phyloP scores from a whole-genome alignment of 2,113 vertebrate species.

The Gnathonemus echidnorhynchus region DNA sequence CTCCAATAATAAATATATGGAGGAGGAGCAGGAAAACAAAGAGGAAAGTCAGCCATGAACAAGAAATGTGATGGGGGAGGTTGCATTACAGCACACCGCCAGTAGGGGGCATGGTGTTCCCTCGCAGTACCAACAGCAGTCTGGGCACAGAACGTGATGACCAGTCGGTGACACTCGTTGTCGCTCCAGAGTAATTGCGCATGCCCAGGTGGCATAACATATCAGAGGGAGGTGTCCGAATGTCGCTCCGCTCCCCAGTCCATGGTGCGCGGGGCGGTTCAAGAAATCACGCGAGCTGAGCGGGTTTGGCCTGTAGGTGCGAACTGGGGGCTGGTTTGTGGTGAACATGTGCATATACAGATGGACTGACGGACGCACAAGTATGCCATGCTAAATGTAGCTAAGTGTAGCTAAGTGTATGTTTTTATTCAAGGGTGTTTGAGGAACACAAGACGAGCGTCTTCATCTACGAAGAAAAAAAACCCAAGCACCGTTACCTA shows the following conservation, averaged over 20 bases:
- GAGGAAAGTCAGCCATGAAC: not conserved
- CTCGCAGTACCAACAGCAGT: not conserved
- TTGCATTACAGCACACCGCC: not conserved
- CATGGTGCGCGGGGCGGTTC: not conserved
- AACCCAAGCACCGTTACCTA: not conserved
- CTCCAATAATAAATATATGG: slow-evolving; percentile 2
- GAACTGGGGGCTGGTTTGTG: not conserved
- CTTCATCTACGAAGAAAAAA: not conserved
- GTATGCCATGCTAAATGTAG: not conserved
- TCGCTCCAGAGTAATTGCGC: slow-evolving; percentile 6
- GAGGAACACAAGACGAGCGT: not conserved
- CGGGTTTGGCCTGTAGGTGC: not conserved
- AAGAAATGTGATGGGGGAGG: not conserved
- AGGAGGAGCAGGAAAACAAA: not conserved
- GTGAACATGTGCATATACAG: not conserved
- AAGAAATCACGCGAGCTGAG: not conserved
- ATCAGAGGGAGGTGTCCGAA: not conserved
- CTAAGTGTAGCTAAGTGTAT: not conserved
- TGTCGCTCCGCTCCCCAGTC: not conserved
- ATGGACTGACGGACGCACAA: not conserved
- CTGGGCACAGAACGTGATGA: not conserved
- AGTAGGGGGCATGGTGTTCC: not conserved
- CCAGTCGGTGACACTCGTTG: slow-evolving; percentile 33
- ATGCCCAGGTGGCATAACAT: not conserved
- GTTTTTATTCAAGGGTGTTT: not conserved